phyloP scores from a whole-genome alignment of 2,113 vertebrate genomes.

The Heloderma charlesbogerti region DNA sequence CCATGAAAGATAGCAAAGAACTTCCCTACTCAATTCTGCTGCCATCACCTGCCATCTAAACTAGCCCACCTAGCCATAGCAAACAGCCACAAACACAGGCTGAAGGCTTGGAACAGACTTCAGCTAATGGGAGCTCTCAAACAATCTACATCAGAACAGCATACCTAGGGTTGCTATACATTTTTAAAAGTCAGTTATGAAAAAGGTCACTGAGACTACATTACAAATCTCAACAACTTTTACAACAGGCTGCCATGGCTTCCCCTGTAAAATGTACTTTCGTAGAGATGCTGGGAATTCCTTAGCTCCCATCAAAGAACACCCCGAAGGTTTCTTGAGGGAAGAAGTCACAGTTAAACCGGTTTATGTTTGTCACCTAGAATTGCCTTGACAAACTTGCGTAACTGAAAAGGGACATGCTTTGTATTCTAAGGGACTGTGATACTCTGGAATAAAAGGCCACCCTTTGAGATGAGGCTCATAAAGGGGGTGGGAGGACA shows the following conservation, averaged over 20 bases:
- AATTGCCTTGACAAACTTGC: not conserved
- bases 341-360: not conserved
- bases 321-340: not conserved
- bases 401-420: not conserved
- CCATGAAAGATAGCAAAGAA: not conserved
- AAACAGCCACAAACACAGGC: not conserved
- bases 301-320: not conserved
- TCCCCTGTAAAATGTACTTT: not conserved
- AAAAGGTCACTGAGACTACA: not conserved
- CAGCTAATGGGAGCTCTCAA: not conserved
- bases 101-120: not conserved
- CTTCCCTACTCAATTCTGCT: not conserved
- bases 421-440: not conserved
- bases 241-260: not conserved
- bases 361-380: not conserved
- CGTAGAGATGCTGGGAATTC: not conserved
- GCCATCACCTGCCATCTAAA: not conserved
- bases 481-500: not conserved
- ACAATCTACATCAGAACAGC: not conserved
- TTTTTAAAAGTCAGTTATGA: not conserved
- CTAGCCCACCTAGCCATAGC: not conserved
- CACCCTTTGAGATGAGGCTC: not conserved
- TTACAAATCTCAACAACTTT: not conserved
- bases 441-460: not conserved
- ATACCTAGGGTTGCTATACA: not conserved